Evolutionary conservation across 1,140 invertebrate species (phyloP), one percentile per base, ranked within the genome.

Genomic region (Thaumetopoea pityocampa): DNA sequence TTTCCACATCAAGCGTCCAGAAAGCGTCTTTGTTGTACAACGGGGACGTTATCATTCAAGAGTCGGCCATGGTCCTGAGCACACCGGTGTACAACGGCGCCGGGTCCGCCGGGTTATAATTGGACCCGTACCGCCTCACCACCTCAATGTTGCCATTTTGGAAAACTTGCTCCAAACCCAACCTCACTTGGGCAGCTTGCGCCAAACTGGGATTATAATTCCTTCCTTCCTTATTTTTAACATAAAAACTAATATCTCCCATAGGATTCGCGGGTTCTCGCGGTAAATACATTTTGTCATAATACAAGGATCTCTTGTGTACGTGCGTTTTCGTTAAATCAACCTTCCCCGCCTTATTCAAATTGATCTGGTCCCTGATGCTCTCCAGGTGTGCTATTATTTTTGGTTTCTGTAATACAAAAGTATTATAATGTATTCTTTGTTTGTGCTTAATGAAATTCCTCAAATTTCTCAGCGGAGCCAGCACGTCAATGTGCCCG

Each of bases 241-340:
- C 49, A 8, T 70, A 68, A 28, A 61, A 69, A 42, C 68, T 68
- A 3, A 76, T 59, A 26, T 77, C 67, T 8, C 44, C 48, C 17
- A 46, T 42, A 0, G 67, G 68, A 9, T 70, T 32, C 2, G 46
- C 47, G 0, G 66, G 46, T 3, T 46, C 15, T 1, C 48, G 32
- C 1, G 63, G 57, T 7, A 38, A 26, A 29, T 34, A 33, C 35
- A 45, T 45, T 1, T 16, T 11, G 7, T 41, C 36, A 14, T 51
- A 51, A 7, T 27, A 6, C 1, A 41, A 11, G 4, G 48, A 51
- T 16, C 48, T 34, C 30, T 45, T 50, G 6, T 41, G 16, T 2
- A 33, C 10, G 2, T 11, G 14, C 1, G 9, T 26, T 22, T 35
- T 29, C 5, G 22, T 18, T 8, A n/a, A n/a, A n/a, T n/a, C n/a